A percentile compares a stretch with the other conserved stretches of the same genome.
phyloP scores from a whole-genome alignment of 2,113 vertebrate genomes.

The Clarias macrocephalus region DNA sequence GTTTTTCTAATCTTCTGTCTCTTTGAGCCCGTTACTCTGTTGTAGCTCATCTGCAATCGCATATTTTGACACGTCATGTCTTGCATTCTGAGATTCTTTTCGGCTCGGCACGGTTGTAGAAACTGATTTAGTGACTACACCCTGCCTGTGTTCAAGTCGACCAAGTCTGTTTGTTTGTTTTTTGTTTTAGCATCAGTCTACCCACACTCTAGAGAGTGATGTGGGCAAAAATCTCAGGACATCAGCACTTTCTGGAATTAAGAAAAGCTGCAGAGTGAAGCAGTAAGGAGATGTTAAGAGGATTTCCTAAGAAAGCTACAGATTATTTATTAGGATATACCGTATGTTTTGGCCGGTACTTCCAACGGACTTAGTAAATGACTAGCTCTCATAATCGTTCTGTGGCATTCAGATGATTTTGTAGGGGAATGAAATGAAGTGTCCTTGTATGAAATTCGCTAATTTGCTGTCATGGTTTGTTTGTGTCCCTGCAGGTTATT shows the following conservation, averaged over 20 bases:
- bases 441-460: too few relatives aligned
- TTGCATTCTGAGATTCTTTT: neutral
- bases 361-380: neutral
- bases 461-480: slow-evolving; percentile 32
- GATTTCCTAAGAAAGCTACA: neutral
- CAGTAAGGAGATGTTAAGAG: neutral
- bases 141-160: neutral
- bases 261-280: neutral
- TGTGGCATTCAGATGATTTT: neutral
- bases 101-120: neutral
- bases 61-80: neutral
- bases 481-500: slow-evolving; percentile 80
- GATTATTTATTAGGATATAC: neutral
- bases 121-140: neutral
- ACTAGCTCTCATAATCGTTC: neutral
- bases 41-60: neutral
- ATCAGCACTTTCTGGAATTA: neutral
- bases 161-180: neutral
- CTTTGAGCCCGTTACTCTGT: neutral
- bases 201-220: neutral
- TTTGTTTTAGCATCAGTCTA: neutral
- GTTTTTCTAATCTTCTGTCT: neutral
- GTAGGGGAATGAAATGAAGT: neutral
- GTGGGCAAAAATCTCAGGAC: neutral
- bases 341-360: neutral